phyloP scores from a whole-genome alignment of 2,797 vertebrate species.

The Hydrocynus forskahlii region DNA sequence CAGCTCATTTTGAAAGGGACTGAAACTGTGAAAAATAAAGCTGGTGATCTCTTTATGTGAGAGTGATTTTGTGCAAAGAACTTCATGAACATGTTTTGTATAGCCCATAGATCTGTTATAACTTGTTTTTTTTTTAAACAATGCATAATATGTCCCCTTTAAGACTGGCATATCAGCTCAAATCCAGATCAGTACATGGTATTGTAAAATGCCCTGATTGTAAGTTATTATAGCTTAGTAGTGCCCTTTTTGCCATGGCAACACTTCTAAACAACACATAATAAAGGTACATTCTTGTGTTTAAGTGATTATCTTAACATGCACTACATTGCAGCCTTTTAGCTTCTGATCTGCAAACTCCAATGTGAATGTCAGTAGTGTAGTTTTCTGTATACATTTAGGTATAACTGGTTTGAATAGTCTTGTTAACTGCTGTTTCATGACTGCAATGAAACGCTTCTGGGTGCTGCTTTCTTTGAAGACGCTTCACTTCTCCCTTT shows the following conservation, averaged over 20 bases:
- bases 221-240: background rate
- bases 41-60: no score
- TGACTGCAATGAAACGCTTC: slow-evolving; percentile 20
- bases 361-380: background rate
- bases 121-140: no score
- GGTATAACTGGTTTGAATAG: background rate
- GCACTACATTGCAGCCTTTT: background rate
- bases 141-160: no score
- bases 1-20: no score
- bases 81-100: no score
- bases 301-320: background rate
- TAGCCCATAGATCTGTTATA: no score
- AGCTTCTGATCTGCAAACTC: background rate
- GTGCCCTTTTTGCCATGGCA: background rate
- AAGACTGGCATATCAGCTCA: background rate
- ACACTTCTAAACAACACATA: background rate
- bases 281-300: background rate
- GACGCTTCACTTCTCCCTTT: slow-evolving; percentile 28
- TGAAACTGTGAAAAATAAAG: no score
- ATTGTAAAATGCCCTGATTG: background rate
- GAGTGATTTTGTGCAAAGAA: no score
- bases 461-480: slow-evolving; percentile 5
- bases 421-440: slow-evolving; percentile 22
- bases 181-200: background rate
- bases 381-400: background rate